Conservation (phyloP, 2,113 vertebrate species). For the Fulmarus glacialis region DNA sequence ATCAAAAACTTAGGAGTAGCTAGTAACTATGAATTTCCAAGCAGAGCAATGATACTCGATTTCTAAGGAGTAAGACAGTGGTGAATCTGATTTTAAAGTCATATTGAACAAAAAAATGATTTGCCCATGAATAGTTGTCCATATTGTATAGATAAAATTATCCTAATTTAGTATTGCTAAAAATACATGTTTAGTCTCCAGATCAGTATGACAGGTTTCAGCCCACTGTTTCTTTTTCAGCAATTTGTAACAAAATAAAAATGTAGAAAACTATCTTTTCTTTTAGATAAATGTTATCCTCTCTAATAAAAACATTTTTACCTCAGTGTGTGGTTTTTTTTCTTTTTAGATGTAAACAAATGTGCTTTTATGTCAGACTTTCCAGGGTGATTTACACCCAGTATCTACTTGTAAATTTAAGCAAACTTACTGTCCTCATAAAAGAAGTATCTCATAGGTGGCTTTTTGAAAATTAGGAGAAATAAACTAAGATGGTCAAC, state of each 20-base stretch:
- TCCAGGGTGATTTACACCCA: neutral
- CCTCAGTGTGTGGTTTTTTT: fast-evolving
- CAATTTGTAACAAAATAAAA: neutral
- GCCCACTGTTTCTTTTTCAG: neutral
- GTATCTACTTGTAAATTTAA: neutral
- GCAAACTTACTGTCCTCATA: neutral
- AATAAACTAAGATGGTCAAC: neutral
- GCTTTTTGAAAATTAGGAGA: neutral
- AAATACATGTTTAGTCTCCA: neutral
- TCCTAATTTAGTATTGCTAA: neutral
- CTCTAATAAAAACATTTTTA: neutral
- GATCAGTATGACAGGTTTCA: neutral
- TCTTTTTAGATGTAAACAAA: neutral
- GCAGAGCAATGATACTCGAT: neutral
- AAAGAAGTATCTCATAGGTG: neutral
- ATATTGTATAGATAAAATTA: neutral
- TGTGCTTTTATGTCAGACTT: neutral
- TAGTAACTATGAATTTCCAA: neutral
- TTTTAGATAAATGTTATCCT: neutral
- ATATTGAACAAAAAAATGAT: neutral
- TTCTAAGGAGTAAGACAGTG: neutral
- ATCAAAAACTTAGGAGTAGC: neutral
- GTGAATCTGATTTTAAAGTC: neutral
- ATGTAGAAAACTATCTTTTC: neutral
- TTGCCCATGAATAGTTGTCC: neutral